These are phyloP conservation scores for Scomber japonicus DNA, from an alignment of 2,113 vertebrate genomes.

Conservation along the genomic window DNA sequence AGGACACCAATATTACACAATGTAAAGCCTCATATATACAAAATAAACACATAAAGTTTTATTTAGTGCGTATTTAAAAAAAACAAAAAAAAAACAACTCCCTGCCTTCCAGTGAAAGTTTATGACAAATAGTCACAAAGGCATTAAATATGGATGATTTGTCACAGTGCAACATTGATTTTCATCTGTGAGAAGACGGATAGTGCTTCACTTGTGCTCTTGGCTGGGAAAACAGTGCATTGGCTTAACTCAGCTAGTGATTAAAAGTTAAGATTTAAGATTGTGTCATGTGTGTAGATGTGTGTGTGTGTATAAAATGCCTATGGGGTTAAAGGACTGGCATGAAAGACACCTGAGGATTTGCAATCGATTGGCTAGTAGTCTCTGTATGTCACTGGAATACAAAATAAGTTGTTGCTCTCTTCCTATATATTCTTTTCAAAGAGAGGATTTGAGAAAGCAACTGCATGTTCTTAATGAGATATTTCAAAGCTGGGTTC, in stretches of 20 bases:
- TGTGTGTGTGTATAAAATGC: slow-evolving; percentile 15
- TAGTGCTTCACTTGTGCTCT: slow-evolving; percentile 3
- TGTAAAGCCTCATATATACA: neutral
- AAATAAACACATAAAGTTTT: neutral
- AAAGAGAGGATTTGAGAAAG: neutral
- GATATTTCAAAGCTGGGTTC: neutral
- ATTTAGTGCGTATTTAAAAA: neutral
- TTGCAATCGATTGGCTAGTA: slow-evolving; percentile 11
- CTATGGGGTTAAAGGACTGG: neutral
- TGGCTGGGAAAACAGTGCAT: slow-evolving; percentile 38
- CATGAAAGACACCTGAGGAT: slow-evolving; percentile 47
- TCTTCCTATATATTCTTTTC: neutral
- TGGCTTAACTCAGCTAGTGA: slow-evolving; percentile 22
- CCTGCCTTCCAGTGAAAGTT: neutral
- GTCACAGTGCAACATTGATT: slow-evolving; percentile 34
- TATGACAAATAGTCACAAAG: slow-evolving; percentile 20
- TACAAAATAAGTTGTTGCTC: neutral
- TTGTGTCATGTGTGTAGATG: neutral
- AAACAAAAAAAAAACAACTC: neutral
- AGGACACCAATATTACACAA: slow-evolving; percentile 1
- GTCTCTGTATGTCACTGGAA: slow-evolving; percentile 8
- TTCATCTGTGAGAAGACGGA: slow-evolving; percentile 25
- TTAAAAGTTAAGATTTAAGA: slow-evolving; percentile 32
- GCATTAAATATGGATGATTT: slow-evolving; percentile 45
- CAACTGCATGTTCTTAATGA: neutral